Percentiles rank a stretch among this genome's conserved stretches.
These are phyloP conservation scores for Capromys pilorides DNA, from an alignment of 2,797 vertebrate species.

Conservation along the genomic window DNA sequence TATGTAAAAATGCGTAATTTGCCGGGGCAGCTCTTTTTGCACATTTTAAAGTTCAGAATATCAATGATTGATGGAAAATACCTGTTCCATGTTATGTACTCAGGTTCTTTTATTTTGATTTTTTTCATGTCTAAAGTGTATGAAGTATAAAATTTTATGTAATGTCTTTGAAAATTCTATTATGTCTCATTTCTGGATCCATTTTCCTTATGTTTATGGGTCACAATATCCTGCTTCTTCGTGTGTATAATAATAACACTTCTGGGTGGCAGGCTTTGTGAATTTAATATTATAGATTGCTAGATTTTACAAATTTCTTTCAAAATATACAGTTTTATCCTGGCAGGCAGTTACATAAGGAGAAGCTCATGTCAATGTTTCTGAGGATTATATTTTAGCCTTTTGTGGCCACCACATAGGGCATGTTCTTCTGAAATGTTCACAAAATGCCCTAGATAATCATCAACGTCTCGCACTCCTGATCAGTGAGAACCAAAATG, in stretches of 20 bases:
- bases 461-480: background rate
- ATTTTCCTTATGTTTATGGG: conserved; percentile 9
- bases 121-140: background rate
- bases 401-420: background rate
- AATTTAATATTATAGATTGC: background rate
- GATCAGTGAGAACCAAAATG: conserved; percentile 11
- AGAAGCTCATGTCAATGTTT: background rate
- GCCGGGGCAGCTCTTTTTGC: no score
- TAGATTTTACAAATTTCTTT: conserved; percentile 22
- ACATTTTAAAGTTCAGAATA: no score
- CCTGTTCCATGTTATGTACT: background rate
- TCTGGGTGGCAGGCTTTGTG: background rate
- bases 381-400: conserved; percentile 9
- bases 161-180: conserved; percentile 3
- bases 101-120: background rate
- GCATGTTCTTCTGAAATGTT: background rate
- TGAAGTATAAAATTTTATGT: background rate
- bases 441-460: background rate
- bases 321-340: background rate
- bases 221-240: conserved; percentile 24
- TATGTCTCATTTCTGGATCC: conserved; percentile 36
- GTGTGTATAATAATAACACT: conserved; percentile 50
- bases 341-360: background rate
- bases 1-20: no score
- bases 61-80: no score